phyloP scores from a whole-genome alignment of 1,140 invertebrate genomes.

The Rhagoletis zephyria region DNA sequence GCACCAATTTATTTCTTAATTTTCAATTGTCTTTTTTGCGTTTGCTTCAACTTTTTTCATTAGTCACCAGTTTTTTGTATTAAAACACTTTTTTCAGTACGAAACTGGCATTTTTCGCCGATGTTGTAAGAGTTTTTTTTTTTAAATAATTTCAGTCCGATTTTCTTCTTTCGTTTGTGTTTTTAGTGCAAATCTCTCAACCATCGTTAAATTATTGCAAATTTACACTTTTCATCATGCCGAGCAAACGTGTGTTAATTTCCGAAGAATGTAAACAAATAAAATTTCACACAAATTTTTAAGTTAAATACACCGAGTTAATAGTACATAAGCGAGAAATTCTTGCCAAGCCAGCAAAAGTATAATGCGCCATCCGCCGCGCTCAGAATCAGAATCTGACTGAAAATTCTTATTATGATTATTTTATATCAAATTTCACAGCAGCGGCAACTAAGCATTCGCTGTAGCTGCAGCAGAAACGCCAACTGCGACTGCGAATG shows the following conservation, averaged over 20 bases:
- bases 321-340: not conserved
- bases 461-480: not conserved
- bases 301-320: no score
- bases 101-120: no score
- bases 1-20: not conserved
- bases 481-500: not conserved
- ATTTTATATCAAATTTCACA: slow-evolving; percentile 66
- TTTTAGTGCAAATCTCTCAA: not conserved
- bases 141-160: no score
- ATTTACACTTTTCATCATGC: not conserved
- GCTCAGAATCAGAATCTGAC: slow-evolving; percentile 68
- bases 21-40: not conserved
- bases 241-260: not conserved
- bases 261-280: not conserved
- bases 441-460: slow-evolving; percentile 52
- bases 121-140: no score
- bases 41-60: not conserved
- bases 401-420: slow-evolving; percentile 71
- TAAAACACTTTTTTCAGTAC: not conserved
- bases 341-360: slow-evolving; percentile 8
- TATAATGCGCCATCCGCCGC: slow-evolving; percentile 61
- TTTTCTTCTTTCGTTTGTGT: no score
- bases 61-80: not conserved
- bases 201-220: not conserved
- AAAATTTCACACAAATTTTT: not conserved